Conservation (phyloP, 1,140 invertebrate species). For the Mesaphorura yosii region DNA sequence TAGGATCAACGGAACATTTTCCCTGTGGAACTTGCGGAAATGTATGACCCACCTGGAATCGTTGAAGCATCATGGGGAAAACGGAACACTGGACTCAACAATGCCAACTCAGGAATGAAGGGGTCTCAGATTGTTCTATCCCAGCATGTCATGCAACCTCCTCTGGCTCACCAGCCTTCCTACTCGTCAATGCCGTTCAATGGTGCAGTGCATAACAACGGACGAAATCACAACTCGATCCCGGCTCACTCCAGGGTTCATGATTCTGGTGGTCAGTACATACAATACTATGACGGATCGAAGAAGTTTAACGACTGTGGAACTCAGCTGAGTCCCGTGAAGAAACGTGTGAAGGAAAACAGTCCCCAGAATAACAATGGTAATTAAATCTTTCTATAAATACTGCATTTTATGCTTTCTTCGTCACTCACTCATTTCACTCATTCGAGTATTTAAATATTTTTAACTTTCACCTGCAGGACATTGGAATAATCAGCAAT, state of each 20-base stretch:
- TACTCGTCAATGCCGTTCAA: conserved; percentile 27
- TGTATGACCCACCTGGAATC: conserved; percentile 44
- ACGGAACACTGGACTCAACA: conserved; percentile 21
- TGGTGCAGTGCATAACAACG: conserved; percentile 1
- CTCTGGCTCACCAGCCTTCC: conserved; percentile 30
- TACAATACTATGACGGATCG: conserved; percentile 35
- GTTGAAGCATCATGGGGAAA: conserved; percentile 39
- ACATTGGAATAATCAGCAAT: conserved; percentile 29
- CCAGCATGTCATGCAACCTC: conserved; percentile 26
- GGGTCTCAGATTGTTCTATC: conserved; percentile 26
- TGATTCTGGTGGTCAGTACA: conserved; percentile 22
- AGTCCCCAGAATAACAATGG: conserved; percentile 55
- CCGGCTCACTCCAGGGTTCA: conserved; percentile 29
- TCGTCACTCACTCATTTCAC: not conserved
- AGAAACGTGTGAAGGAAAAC: conserved; percentile 94
- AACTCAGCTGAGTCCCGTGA: conserved; percentile 86
- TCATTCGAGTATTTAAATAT: conserved; percentile 1
- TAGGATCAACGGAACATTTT: conserved; percentile 42
- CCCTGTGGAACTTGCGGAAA: conserved; percentile 50
- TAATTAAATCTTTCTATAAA: conserved; percentile 2
- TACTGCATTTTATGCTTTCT: not conserved
- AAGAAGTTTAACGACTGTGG: conserved; percentile 25
- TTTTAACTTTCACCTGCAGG: conserved; percentile 8
- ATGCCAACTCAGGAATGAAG: conserved; percentile 11
- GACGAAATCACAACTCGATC: conserved; percentile 27